Base-by-base conservation (phyloP, 2,113 vertebrate species). In the Polypterus bichir region DNA sequence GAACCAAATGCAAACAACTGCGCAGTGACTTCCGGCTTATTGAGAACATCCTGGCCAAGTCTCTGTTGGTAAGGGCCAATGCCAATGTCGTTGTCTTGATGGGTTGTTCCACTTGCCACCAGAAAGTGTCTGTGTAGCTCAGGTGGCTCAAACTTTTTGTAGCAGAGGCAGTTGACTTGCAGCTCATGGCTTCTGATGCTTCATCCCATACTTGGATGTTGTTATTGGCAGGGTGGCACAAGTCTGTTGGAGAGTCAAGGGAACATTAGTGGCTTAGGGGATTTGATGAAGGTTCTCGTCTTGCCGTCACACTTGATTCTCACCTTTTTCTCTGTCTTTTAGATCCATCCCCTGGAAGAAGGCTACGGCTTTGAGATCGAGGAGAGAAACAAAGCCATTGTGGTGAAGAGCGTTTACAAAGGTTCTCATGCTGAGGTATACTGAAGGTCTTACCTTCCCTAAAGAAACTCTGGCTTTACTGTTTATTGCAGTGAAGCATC, bases 341-440 rank as follows among this genome's bases (percentile, higher is more conserved):
- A 99, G 96, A 91, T 99, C 75, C 83, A 92, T 63, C 93, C 95
- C 0, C 91, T 92, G 80, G 94, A 96, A 68, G 92, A 97, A 3
- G 92, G 92, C 78, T 99, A 98, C 0, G 96, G 96, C 65, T 99
- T 99, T 60, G 92, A 97, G 67, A 86, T 98, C 0, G 96, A 99
- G 75, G 96, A 99, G 77, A 97, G 92, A 81, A 97, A 94, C 83
- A 99, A 97, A 74, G 82, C 82, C 1, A 80, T 93, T 10, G 74
- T 98, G 73, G 95, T 98, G 74, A 99, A 92, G 76, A 92, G 88
- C 6, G 91, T 99, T 71, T 87, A 82, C 77, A 84, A 82, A 66
- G 93, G 93, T 60, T 98, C 96, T 8, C 84, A 91, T 67, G 96
- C 95, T 0, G 95, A 98, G 94, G 96, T 99, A 84, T 27, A 27